These are phyloP conservation scores for Malurus melanocephalus DNA, from an alignment of 2,113 vertebrate genomes.

Conservation along the genomic window DNA sequence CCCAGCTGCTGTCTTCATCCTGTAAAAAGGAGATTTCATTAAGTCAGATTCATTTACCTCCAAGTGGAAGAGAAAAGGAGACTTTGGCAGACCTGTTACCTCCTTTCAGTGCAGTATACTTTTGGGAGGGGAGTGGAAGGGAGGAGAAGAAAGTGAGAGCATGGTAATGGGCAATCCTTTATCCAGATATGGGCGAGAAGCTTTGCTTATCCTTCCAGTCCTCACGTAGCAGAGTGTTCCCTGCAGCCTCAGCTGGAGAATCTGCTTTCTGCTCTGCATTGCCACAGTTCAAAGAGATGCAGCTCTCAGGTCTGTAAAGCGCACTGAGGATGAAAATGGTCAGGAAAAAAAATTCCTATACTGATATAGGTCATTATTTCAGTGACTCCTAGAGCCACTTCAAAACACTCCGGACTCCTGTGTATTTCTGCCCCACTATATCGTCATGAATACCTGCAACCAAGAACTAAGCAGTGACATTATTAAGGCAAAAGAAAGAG, in stretches of 20 bases:
- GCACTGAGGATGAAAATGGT: neutral
- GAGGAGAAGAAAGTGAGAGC: neutral
- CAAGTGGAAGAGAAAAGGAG: neutral
- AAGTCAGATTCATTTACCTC: constrained; percentile 5
- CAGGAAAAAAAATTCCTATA: constrained; percentile 1
- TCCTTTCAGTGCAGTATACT: neutral
- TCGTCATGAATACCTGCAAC: neutral
- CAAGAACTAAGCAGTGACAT: neutral
- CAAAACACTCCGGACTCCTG: neutral
- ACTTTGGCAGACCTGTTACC: neutral
- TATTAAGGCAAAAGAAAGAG: neutral
- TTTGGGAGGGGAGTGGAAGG: neutral
- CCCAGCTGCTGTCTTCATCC: neutral
- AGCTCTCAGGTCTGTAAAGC: constrained; percentile 7
- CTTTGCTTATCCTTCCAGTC: neutral
- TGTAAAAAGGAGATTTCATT: neutral
- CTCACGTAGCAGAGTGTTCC: neutral
- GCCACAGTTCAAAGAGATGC: neutral
- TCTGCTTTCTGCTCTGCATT: constrained; percentile 7
- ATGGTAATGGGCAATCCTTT: neutral
- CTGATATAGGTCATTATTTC: constrained; percentile 16
- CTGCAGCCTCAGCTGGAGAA: constrained; percentile 15
- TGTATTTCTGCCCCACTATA: neutral
- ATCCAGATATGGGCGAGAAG: neutral
- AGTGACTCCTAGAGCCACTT: neutral